These are phyloP conservation scores for Cinclus mexicanus DNA, from an alignment of 2,113 vertebrate species.

Conservation along the genomic window DNA sequence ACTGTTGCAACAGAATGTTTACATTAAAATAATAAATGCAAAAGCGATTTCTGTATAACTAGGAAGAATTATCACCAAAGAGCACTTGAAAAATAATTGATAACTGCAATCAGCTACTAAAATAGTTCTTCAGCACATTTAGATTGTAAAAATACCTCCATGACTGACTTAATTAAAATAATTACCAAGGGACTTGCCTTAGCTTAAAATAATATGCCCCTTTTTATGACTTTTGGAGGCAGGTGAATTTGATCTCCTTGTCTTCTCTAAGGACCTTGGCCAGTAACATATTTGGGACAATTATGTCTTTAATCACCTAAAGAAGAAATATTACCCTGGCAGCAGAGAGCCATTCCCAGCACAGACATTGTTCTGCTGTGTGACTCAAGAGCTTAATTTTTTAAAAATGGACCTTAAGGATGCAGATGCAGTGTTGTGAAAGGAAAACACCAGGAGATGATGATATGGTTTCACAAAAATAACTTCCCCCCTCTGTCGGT, in stretches of 20 bases:
- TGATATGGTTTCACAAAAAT: not conserved
- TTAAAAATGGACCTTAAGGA: not conserved
- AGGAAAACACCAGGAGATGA: not conserved
- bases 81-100: not conserved
- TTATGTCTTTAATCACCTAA: not conserved
- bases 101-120: not conserved
- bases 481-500: not conserved
- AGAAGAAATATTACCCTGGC: not conserved
- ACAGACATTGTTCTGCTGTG: not conserved
- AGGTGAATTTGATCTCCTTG: not conserved
- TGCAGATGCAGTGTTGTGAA: not conserved
- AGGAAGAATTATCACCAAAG: not conserved
- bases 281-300: not conserved
- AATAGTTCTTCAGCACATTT: not conserved
- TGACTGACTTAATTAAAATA: not conserved
- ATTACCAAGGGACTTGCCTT: not conserved
- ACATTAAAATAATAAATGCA: not conserved
- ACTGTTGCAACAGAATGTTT: not conserved
- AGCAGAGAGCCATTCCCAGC: not conserved
- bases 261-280: not conserved
- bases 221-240: not conserved
- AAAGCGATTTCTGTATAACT: not conserved
- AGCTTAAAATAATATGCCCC: not conserved
- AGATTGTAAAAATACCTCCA: not conserved
- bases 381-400: not conserved